Evolutionary conservation across 2,113 vertebrate genomes (phyloP), one percentile per base, ranked within the genome.

Genomic region (Coptodon rendalli): DNA sequence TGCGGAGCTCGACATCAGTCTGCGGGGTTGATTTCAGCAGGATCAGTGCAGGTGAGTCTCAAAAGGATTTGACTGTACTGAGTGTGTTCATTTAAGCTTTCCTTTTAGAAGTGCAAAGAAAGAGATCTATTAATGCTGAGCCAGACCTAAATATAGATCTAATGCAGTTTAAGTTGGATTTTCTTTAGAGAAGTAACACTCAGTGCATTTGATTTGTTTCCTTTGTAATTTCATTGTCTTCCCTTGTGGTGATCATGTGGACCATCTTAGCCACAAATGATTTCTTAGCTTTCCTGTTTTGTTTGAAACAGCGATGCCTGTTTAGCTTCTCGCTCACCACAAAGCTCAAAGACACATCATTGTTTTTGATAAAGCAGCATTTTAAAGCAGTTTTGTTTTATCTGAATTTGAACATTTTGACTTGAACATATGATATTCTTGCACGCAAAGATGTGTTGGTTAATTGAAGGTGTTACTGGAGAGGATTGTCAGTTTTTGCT

Each of bases 31-130:
- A 82, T 76, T 85, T 52, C 57, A 87, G 61, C 61, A 85, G 79
- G 43, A 80, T 45, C 76, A 10, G 29, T 84, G 22, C 83, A 92
- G 92, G 94, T 95, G 73, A 90, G 94, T 80, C 10, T 9, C 24
- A 31, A 29, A 50, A 2, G 27, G 24, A 43, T 12, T 4, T 31
- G 43, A 19, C 43, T 50, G 71, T 31, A 19, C 43, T 2, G 24
- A 11, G 24, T 82, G 57, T 45, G 29, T 36, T 82, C n/a, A 22
- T 83, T 83, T 45, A 40, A 38, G 73, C 73, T 76, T 76, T 76
- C 24, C 0, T 78, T 11, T 27, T 19, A 1, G 16, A 48, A 12
- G 14, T 2, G 24, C 43, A 76, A 48, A 19, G 24, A 76, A 76
- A 76, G 22, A 11, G 16, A 50, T 3, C 6, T 50, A 11, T 34